Percentiles rank a stretch among this genome's conserved stretches.
Evolutionary conservation across 2,888 invertebrate species (phyloP).

Genomic region (Dendrolimus houi): DNA sequence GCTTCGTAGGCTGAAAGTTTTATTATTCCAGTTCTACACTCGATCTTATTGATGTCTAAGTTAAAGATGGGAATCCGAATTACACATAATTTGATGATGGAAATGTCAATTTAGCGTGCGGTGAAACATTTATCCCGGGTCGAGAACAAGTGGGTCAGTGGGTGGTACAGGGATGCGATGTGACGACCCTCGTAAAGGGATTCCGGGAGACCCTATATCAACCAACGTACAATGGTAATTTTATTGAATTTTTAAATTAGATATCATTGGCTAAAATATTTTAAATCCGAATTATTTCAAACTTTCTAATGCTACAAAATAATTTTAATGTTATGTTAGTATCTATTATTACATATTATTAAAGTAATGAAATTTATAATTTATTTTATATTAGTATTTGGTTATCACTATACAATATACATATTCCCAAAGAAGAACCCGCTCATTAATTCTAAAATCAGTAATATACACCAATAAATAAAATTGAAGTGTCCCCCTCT

Average conservation of each 20-base stretch:
- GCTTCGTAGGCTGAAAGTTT: slow-evolving; percentile 2
- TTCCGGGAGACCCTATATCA: slow-evolving; percentile 5
- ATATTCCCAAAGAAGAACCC: no score
- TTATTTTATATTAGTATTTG: no score
- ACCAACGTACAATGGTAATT: not conserved
- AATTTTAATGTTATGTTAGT: no score
- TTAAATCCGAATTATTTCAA: no score
- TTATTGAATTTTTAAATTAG: not conserved
- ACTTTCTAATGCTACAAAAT: no score
- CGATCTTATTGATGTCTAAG: slow-evolving; percentile 4
- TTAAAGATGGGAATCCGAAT: slow-evolving; percentile 20
- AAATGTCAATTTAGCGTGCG: slow-evolving; percentile 29
- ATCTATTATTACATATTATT: no score
- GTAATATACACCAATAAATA: no score
- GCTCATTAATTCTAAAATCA: no score
- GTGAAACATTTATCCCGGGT: slow-evolving; percentile 23
- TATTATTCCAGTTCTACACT: slow-evolving; percentile 4
- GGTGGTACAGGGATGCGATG: slow-evolving; percentile 27
- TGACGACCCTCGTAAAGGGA: slow-evolving; percentile 22
- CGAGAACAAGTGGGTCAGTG: slow-evolving; percentile 53
- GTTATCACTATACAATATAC: no score
- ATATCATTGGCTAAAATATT: no score
- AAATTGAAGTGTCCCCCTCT: no score
- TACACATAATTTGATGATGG: slow-evolving; percentile 22
- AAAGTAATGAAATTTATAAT: no score